Evolutionary conservation across 1,140 invertebrate species (phyloP), one percentile per base, ranked within the genome.

Genomic region (Hypothenemus hampei): DNA sequence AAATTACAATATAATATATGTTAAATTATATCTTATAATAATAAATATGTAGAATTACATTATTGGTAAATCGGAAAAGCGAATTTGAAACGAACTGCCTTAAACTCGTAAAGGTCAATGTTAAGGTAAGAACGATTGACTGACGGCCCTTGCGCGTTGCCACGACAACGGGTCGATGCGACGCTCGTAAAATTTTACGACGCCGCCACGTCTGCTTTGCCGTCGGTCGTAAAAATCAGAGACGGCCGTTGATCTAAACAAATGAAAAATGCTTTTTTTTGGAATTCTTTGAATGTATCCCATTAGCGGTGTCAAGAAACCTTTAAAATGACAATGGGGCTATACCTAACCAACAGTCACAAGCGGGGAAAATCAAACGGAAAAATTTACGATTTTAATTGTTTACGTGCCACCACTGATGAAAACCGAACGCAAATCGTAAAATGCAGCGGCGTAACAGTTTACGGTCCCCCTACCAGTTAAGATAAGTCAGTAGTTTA

Each of bases 131-230:
- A 22, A n/a, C 15, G 52, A 57, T 55, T 61, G 41, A 58, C 43
- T 4, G 21, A 22, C 22, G 51, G 16, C 60, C 22, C 15, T 39
- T 71, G 68, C 67, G 67, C 68, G 67, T 70, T 64, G 52, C 65
- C 63, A 15, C 53, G 63, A 66, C 64, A 61, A 72, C 69, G 69
- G 70, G 69, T 72, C 70, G 70, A 72, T 72, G 70, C 64, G 66
- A 65, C 59, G 65, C 65, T 64, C 69, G 67, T 72, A 72, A 72
- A 72, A 66, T 72, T 72, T 72, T 72, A 72, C 70, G 69, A 65
- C 65, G 67, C 58, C 65, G 65, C 60, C 61, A 62, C 63, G 65
- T 69, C 67, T 69, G 66, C 44, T 45, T 46, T 43, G 57, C 29
- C 43, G 44, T 39, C 48, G 61, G 50, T 68, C 68, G 65, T 68